Base-by-base conservation (phyloP, 2,113 vertebrate species). In the Ceyx cyanopectus region DNA sequence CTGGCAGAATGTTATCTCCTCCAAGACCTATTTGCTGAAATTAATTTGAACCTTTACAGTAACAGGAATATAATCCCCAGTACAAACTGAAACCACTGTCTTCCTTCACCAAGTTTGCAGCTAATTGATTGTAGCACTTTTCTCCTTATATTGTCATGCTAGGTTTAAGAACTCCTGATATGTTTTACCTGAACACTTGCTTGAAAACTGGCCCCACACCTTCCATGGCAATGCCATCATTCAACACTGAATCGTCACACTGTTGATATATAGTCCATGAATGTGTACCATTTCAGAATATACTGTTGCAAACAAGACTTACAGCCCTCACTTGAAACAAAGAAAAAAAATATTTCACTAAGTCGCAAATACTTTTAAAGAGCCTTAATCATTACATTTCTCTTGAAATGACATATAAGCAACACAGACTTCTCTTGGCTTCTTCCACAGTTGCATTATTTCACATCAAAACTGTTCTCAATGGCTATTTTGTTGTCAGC, bases 141-240 rank as follows among this genome's bases (percentile, higher is more conserved):
- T 45, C 37, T 74, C 65, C 11, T 84, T 51, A 23, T 1, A 3
- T 10, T 5, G 45, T 9, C 24, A 24, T 0, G 0, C 14, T 70
- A 66, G 16, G 4, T 46, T 56, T 58, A 10, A 88, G 22, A 89
- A 84, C 10, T 8, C 27, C 19, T 14, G 6, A 45, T 32, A 2
- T 26, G 53, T 58, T 84, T 81, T 22, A 74, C 40, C 51, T 18
- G 17, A 85, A 65, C 3, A 34, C 5, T 46, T 61, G 8, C 60
- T 61, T 70, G 48, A 70, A 78, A 87, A 66, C 16, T 37, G 68
- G 7, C 10, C 37, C 81, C 10, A 56, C 21, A 65, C 30, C 57
- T 54, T 62, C 32, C 26, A 66, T 0, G 6, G 27, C 40, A 85
- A 22, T 2, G 3, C 13, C 68, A 69, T 34, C 34, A 60, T n/a